Evolutionary conservation across 2,113 vertebrate species (phyloP), one percentile per base, ranked within the genome.

Genomic region (Petaurus breviceps): DNA sequence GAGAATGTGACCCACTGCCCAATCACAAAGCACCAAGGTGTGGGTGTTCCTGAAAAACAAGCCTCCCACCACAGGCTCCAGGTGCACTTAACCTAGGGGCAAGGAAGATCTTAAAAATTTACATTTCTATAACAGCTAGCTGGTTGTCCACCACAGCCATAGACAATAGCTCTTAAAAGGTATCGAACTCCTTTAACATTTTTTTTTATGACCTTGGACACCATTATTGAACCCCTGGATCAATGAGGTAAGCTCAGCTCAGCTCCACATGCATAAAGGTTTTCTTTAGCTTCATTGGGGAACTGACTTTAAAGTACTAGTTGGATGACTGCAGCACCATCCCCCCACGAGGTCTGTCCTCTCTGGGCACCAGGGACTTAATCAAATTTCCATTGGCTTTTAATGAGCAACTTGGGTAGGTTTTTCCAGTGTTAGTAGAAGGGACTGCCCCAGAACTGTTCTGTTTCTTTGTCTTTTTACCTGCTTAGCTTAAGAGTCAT

Each of bases 341-440:
- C 50, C 50, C 47, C 52, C 23, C 61, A 5, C 23, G 50, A 91
- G 61, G 50, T 19, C 28, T 90, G 4, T 90, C 10, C 14, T 90
- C 31, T 92, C 46, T 89, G 68, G 92, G 92, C 28, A 93, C 28
- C 25, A 84, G 68, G 93, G 50, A 43, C 61, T 90, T 50, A 12
- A 89, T 46, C 89, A 84, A 91, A 31, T 90, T 96, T 92, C 89
- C 19, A 53, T 90, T 51, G 50, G 54, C 90, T 91, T 95, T 96
- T 92, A 93, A 54, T 96, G 55, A 97, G 50, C 52, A 89, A 0
- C 91, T 53, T 93, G 43, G 52, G 77, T 90, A 46, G 25, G 28
- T 95, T 93, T 89, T 91, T 95, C 47, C 47, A 8, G 37, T 23
- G 4, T 92, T n/a, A 25, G 37, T 95, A 90, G 92, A 46, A 61